These are phyloP conservation scores for Theristicus caerulescens DNA, from an alignment of 2,113 vertebrate genomes.

Conservation along the genomic window DNA sequence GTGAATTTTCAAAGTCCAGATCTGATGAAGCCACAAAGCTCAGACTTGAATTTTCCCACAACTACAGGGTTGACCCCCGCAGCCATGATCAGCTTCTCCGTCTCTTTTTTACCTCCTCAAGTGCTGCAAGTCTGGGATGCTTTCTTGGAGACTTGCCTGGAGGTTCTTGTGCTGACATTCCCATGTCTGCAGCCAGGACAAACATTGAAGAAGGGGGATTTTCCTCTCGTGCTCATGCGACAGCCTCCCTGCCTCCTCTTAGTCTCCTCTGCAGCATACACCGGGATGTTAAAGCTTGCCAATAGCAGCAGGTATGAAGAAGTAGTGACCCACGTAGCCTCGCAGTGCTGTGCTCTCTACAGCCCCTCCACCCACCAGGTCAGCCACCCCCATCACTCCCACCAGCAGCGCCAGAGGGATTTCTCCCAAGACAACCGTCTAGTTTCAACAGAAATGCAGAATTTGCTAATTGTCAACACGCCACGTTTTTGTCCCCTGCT, in stretches of 20 bases:
- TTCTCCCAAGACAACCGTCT: neutral
- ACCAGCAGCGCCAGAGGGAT: neutral
- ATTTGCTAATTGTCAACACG: neutral
- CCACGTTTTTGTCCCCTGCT: neutral
- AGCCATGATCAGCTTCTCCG: neutral
- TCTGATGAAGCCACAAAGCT: neutral
- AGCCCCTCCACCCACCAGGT: constrained; percentile 42
- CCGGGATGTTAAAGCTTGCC: constrained; percentile 34
- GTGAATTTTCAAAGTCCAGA: neutral
- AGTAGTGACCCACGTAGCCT: neutral
- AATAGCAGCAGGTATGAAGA: neutral
- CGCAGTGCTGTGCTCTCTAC: constrained; percentile 39
- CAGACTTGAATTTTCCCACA: neutral
- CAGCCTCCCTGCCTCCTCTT: neutral
- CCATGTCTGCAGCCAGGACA: constrained; percentile 30
- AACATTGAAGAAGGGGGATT: constrained; percentile 56
- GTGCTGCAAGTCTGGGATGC: constrained; percentile 66
- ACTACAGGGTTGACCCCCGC: neutral
- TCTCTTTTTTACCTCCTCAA: neutral
- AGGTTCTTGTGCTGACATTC: constrained; percentile 48
- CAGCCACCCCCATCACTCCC: neutral
- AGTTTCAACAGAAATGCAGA: neutral
- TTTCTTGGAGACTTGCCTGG: constrained; percentile 57
- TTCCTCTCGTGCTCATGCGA: constrained; percentile 50
- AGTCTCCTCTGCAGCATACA: constrained; percentile 55